phyloP scores from a whole-genome alignment of 2,113 vertebrate species.

The Dolichotis patagonum region DNA sequence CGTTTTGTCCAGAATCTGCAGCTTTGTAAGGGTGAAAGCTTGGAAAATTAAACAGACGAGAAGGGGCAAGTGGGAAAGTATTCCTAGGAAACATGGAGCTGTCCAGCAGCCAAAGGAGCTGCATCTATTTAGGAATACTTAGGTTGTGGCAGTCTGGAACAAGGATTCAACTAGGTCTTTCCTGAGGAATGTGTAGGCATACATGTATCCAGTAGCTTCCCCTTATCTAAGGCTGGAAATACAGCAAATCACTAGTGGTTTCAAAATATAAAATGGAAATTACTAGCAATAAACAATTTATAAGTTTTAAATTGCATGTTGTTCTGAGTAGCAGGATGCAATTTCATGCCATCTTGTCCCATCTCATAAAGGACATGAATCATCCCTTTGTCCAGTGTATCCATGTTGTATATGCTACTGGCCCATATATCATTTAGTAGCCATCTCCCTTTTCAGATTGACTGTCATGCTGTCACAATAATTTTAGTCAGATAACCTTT shows the following conservation, averaged over 20 bases:
- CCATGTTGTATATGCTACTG: too few species aligned
- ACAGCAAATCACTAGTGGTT: background rate
- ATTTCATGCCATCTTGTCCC: background rate
- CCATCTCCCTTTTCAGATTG: background rate
- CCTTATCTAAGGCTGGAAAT: background rate
- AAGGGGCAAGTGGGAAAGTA: background rate
- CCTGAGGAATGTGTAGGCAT: background rate
- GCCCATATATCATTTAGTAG: background rate
- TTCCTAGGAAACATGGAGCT: conserved; percentile 41
- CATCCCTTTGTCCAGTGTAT: background rate
- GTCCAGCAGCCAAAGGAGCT: conserved; percentile 57
- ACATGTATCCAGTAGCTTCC: background rate
- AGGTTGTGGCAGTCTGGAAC: background rate
- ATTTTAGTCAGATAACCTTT: background rate
- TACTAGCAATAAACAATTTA: background rate
- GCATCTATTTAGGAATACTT: background rate
- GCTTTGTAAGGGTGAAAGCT: background rate
- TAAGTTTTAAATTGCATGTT: background rate
- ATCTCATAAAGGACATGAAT: background rate
- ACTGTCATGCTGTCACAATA: background rate
- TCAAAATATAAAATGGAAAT: background rate
- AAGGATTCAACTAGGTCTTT: background rate
- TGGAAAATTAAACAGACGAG: conserved; percentile 24
- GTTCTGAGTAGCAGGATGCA: background rate
- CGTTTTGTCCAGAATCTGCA: background rate